These are phyloP conservation scores for Meloidogyne hapla DNA, from an alignment of 1,140 invertebrate species.

Conservation along the genomic window DNA sequence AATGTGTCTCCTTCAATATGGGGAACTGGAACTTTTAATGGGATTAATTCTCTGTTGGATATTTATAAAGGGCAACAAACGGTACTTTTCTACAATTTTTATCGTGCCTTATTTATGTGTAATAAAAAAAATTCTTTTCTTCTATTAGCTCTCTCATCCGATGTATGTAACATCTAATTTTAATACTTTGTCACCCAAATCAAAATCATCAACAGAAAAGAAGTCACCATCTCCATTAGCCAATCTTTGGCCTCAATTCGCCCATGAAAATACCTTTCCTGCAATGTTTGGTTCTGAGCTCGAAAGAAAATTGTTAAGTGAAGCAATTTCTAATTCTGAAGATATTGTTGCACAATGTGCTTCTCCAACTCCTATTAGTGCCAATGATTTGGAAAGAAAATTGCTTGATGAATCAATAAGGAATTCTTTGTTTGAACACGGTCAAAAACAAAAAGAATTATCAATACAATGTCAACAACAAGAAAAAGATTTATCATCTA, in stretches of 20 bases:
- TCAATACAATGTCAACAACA: conserved; percentile 3
- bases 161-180: not conserved
- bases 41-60: conserved; percentile 8
- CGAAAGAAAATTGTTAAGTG: not conserved
- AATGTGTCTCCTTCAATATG: conserved; percentile 16
- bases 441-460: not conserved
- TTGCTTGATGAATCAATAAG: not conserved
- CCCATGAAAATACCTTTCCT: not conserved
- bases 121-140: no score
- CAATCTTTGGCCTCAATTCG: no score
- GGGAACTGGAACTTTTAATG: conserved; percentile 16
- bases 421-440: not conserved
- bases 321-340: not conserved
- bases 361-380: not conserved
- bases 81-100: conserved; percentile 8
- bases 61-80: conserved; percentile 7
- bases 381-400: not conserved
- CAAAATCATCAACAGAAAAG: not conserved
- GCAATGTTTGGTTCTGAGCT: not conserved
- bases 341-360: not conserved
- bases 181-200: conserved; percentile 1
- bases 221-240: not conserved
- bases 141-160: not conserved
- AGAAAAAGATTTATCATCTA: not conserved
- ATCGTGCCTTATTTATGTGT: no score